Evolutionary conservation across 2,797 vertebrate genomes (phyloP), one percentile per base, ranked within the genome.

Genomic region (Heteromormyrus szaboi): DNA sequence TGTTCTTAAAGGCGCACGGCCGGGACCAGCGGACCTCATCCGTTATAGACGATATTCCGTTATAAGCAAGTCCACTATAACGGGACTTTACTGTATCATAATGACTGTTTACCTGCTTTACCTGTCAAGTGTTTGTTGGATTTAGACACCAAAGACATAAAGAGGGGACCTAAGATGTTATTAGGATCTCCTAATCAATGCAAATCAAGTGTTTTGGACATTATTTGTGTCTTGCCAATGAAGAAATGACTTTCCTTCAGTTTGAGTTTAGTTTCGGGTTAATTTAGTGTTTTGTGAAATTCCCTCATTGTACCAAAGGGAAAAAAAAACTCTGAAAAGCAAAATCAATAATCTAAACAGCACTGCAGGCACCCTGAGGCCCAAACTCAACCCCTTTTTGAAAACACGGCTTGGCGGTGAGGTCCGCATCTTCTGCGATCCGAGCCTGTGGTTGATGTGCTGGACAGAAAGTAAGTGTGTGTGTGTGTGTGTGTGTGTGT

Each of bases 201-300:
- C 76, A 46, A 81, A 81, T 46, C 9, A 81, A 46, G 2, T 65
- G 59, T 65, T 29, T 65, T 29, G 22, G 25, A 11, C 68, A 37
- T 72, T 81, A n/a, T 41, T 79, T 79, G 37, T 76, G 37, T 81
- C 76, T 81, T 81, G 19, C 17, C 41, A 46, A 44, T 81, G 41
- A 81, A 81, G 41, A 81, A 81, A 81, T 81, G 1, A n/a, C 76
- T n/a, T 81, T 81, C 41, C 76, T 81, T 79, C 72, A 41, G 72
- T 46, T 44, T 79, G 37, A 41, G 0, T 79, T 79, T 79, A 46
- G 72, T 79, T 79, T 79, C 8, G 1, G 65, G 29, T 79, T 79
- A 79, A 17, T 79, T 44, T 22, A 8, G 17, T 46, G 72, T 79
- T 37, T 44, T 72, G 12, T 0, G 12, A 72, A 72, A 72, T 72